phyloP scores from a whole-genome alignment of 2,888 invertebrate species.

The Bibio marci region DNA sequence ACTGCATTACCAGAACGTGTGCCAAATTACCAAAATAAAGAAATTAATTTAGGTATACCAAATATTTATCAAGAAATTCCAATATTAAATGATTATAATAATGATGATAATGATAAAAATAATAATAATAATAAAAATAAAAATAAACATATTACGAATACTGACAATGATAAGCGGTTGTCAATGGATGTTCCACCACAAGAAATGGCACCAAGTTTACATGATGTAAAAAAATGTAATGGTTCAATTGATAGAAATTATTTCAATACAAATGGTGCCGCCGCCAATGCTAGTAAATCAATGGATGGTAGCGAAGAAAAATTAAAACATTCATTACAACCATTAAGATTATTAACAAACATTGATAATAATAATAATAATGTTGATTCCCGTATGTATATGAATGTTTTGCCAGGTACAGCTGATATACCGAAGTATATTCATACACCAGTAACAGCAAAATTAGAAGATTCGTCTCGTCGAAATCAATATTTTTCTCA shows the following conservation, averaged over 20 bases:
- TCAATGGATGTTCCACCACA: conserved; percentile 24
- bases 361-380: conserved; percentile 13
- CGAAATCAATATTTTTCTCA: not conserved
- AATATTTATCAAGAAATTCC: conserved; percentile 43
- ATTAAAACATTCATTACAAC: not conserved
- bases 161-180: conserved; percentile 11
- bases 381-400: conserved; percentile 27
- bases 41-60: conserved; percentile 19
- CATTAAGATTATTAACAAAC: conserved; percentile 1
- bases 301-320: not conserved
- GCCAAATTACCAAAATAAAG: too few species aligned
- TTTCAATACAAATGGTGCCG: too few species aligned
- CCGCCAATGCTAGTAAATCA: not conserved
- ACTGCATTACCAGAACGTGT: conserved; percentile 31
- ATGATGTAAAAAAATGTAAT: not conserved
- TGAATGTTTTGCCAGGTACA: conserved; percentile 26
- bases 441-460: conserved; percentile 1
- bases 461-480: conserved; percentile 2
- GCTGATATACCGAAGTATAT: not conserved
- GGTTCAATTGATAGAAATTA: not conserved
- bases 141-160: conserved; percentile 14
- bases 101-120: conserved; percentile 25
- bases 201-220: conserved; percentile 20
- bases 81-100: conserved; percentile 32
- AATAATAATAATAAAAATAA: too few species aligned